A percentile compares a stretch with the other conserved stretches of the same genome.
Evolutionary conservation across 2,888 invertebrate genomes (phyloP).

Genomic region (Archips crataeganus): DNA sequence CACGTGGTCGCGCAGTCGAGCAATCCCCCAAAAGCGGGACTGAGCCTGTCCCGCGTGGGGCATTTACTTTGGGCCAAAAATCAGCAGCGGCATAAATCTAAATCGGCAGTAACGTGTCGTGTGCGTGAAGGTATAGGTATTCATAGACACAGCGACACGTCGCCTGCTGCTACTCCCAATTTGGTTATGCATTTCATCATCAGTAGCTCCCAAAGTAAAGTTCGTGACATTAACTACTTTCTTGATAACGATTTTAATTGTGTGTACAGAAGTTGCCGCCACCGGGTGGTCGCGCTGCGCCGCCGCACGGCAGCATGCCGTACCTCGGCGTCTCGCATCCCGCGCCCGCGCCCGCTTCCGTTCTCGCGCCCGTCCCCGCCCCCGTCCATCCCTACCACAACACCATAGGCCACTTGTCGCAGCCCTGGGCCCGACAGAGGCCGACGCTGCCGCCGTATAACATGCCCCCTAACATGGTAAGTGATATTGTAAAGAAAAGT

Average conservation of each 20-base stretch:
- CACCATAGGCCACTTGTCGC: conserved; percentile 63
- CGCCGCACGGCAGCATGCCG: conserved; percentile 74
- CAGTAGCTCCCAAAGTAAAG: too few species aligned
- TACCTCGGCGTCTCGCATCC: conserved; percentile 66
- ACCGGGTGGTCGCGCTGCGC: conserved; percentile 48
- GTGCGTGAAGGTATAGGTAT: too few species aligned
- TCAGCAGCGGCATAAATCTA: too few species aligned
- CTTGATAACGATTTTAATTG: background rate
- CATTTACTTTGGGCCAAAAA: too few species aligned
- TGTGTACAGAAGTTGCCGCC: conserved; percentile 40
- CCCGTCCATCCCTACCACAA: conserved; percentile 57
- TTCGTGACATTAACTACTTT: background rate
- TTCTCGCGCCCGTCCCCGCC: too few species aligned
- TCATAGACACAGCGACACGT: too few species aligned
- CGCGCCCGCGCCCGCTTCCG: conserved; percentile 45
- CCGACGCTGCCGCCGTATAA: conserved; percentile 69
- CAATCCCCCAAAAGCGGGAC: too few species aligned
- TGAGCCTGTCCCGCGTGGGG: too few species aligned
- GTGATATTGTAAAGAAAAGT: background rate
- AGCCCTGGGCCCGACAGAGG: conserved; percentile 69
- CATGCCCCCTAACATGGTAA: conserved; percentile 67
- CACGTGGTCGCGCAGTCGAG: too few species aligned
- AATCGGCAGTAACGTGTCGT: too few species aligned
- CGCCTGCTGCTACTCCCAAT: too few species aligned
- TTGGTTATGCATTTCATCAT: too few species aligned